Base-by-base conservation (phyloP, 2,888 invertebrate genomes). In the Ennomos fuscantarius region DNA sequence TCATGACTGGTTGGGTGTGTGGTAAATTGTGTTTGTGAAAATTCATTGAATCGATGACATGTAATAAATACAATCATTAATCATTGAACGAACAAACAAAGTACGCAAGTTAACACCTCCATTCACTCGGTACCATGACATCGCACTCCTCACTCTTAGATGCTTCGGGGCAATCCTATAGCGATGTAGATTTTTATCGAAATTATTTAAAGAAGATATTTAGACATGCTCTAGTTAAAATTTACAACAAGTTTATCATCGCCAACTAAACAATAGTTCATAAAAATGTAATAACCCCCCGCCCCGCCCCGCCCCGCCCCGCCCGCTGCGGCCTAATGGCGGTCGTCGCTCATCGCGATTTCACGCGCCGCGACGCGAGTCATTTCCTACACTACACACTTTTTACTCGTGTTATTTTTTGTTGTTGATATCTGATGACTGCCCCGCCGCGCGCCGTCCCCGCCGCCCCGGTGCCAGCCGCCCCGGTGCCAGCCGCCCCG, bases 311-410 rank as follows among this genome's bases (percentile, higher is more conserved):
- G 15, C 13, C 40, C 35, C 34, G 24, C 31, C 11, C 10, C 63
- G 65, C 62, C 68, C 70, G 67, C 52, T 37, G 12, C 33, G 65
- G 73, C 69, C 66, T 24, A 6, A 24, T 24, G 24, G 69, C 70
- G 72, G 72, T 70, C 24, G 24, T 24, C 1, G 6, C 69, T 65
- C 66, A 57, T 62, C 60, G 39, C 48, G 53, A 59, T 65, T 37
- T 55, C 52, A 55, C 52, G 59, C 43, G 46, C 49, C 39, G 33
- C 46, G 43, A 53, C 61, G 60, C 63, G 59, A 61, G 65, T 55
- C 60, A 54, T 41, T 60, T 54, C 33, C 48, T 49, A 36, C 47
- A 43, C 44, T 50, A 35, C 35, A 47, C 50, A 58, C 12, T 41
- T 52, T 56, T 55, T 50, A 32, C 36, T 62, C 44, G 46, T 54